Evolutionary conservation across 2,113 vertebrate genomes (phyloP).

Genomic region (Theropithecus gelada): DNA sequence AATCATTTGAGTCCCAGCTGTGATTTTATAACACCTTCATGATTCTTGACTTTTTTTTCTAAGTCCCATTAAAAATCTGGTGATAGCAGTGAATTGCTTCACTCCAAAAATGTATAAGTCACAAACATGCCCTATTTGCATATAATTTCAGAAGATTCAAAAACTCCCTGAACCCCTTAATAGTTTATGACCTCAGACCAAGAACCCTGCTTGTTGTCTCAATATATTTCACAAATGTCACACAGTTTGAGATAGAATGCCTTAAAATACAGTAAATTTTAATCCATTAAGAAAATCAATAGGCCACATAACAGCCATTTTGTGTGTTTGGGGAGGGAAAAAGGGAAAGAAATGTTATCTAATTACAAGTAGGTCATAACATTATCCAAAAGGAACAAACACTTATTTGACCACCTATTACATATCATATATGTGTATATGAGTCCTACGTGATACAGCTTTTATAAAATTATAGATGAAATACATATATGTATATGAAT

Average conservation of each 20-base stretch:
- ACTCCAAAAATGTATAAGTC: background rate
- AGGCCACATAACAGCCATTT: background rate
- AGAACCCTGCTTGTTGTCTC: background rate
- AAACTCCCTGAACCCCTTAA: background rate
- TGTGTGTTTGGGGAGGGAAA: background rate
- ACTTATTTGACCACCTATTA: background rate
- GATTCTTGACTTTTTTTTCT: constrained; percentile 18
- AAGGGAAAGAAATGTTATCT: background rate
- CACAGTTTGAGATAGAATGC: background rate
- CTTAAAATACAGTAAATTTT: constrained; percentile 25
- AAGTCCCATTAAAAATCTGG: constrained; percentile 37
- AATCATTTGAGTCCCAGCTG: background rate
- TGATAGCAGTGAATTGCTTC: background rate
- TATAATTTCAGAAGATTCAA: constrained; percentile 21
- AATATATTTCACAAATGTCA: constrained; percentile 41
- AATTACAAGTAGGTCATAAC: background rate
- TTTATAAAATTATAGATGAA: background rate
- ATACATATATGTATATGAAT: background rate
- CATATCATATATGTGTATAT: background rate
- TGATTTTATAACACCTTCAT: constrained; percentile 40
- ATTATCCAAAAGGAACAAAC: background rate
- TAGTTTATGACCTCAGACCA: background rate
- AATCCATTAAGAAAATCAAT: constrained; percentile 42
- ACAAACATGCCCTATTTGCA: background rate
- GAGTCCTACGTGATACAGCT: background rate